Evolutionary conservation across 1,140 invertebrate genomes (phyloP).

Genomic region (Anagrus nilaparvatae): DNA sequence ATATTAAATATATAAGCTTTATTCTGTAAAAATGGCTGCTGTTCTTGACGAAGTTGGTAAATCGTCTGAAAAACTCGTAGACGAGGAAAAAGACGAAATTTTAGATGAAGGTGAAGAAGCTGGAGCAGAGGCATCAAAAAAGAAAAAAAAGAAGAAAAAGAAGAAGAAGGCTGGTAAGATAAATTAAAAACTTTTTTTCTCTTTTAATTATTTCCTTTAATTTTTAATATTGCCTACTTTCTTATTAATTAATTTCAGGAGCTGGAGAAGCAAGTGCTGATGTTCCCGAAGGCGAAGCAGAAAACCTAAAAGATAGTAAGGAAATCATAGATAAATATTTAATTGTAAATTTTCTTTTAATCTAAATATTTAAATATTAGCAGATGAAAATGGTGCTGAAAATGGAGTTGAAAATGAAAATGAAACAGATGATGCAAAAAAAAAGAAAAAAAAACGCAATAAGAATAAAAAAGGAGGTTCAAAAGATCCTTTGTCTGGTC

Average conservation of each 20-base stretch:
- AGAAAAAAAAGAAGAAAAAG: constrained; percentile 66
- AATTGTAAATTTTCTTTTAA: too few relatives aligned
- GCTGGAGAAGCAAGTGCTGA: constrained; percentile 39
- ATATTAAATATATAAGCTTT: too few relatives aligned
- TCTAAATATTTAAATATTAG: too few relatives aligned
- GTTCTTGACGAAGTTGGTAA: constrained; percentile 45
- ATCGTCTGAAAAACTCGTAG: constrained; percentile 37
- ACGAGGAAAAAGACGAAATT: constrained; percentile 39
- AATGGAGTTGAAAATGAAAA: constrained; percentile 37
- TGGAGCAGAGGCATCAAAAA: constrained; percentile 49
- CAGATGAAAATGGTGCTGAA: constrained; percentile 25
- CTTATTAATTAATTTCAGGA: constrained; percentile 23
- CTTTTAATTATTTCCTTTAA: not conserved
- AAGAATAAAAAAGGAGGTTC: constrained; percentile 47
- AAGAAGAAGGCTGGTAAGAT: constrained; percentile 58
- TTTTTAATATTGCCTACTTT: not conserved
- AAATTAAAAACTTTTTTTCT: constrained; percentile 3
- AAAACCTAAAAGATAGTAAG: constrained; percentile 27
- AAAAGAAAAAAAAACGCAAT: constrained; percentile 41
- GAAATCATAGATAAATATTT: constrained; percentile 18
- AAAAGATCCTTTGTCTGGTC: constrained; percentile 76
- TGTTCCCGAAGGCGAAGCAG: constrained; percentile 35
- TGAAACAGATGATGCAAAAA: constrained; percentile 56
- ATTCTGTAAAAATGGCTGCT: constrained; percentile 45
- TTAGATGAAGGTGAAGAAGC: constrained; percentile 44